These are phyloP conservation scores for Atethmia centrago DNA, from an alignment of 2,888 invertebrate species.

Conservation along the genomic window DNA sequence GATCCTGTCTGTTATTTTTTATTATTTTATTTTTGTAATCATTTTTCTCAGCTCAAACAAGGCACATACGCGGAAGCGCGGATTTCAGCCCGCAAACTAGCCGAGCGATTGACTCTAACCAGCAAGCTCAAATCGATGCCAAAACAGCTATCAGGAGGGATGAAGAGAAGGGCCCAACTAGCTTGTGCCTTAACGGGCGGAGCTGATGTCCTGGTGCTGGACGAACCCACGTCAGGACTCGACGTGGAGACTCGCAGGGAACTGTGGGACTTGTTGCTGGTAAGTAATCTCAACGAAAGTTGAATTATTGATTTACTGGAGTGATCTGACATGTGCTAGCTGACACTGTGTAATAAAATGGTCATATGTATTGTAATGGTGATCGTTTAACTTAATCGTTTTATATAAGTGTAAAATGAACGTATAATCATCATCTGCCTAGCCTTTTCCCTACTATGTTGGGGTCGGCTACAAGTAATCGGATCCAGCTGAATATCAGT, in stretches of 20 bases:
- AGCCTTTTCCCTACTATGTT: too few species aligned
- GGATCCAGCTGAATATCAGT: too few species aligned
- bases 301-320: too few species aligned
- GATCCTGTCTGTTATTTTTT: background rate
- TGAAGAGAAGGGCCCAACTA: constrained; percentile 95
- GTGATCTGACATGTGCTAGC: too few species aligned
- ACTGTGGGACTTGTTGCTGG: constrained; percentile 73
- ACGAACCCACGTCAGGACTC: constrained; percentile 93
- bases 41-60: constrained; percentile 81
- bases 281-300: constrained; percentile 2
- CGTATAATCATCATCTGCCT: too few species aligned
- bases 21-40: background rate
- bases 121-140: constrained; percentile 92
- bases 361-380: too few species aligned
- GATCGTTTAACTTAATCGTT: too few species aligned
- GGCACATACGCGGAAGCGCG: constrained; percentile 62
- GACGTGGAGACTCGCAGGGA: constrained; percentile 77
- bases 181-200: constrained; percentile 96
- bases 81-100: constrained; percentile 60
- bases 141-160: constrained; percentile 95
- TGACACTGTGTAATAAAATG: too few species aligned
- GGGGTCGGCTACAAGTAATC: too few species aligned
- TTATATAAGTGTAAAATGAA: too few species aligned
- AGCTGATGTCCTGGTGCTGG: constrained; percentile 92
- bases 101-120: constrained; percentile 67